Percentiles rank a stretch among this genome's conserved stretches.
Conservation (phyloP, 1,140 invertebrate species). For the Oryctes rhinoceros region DNA sequence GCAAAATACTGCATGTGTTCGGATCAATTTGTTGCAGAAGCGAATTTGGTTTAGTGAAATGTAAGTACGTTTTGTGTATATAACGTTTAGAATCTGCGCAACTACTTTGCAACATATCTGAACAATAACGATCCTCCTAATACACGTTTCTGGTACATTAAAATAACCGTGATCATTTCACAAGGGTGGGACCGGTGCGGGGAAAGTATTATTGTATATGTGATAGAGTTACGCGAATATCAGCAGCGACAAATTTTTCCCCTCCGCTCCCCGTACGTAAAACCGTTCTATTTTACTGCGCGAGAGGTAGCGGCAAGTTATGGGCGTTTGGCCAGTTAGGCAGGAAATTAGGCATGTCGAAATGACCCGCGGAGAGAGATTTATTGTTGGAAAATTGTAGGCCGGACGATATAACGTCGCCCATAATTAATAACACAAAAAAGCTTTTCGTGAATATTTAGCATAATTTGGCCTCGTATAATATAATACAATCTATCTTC, state of each 20-base stretch:
- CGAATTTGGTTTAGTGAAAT: background rate
- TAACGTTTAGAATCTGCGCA: too few relatives aligned
- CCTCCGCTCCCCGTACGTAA: too few relatives aligned
- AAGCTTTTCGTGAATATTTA: background rate
- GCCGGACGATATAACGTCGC: background rate
- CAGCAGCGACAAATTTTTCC: too few relatives aligned
- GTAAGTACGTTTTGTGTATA: too few relatives aligned
- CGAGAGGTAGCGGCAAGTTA: background rate
- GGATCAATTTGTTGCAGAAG: background rate
- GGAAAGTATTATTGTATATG: too few relatives aligned
- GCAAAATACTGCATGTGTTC: background rate
- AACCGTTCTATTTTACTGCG: background rate
- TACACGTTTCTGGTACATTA: too few relatives aligned
- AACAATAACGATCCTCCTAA: too few relatives aligned
- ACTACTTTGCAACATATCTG: too few relatives aligned
- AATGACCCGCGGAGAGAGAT: background rate
- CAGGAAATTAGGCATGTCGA: constrained; percentile 13
- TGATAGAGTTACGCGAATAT: too few relatives aligned
- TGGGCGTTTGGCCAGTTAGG: background rate
- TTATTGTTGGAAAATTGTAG: background rate
- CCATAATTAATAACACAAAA: background rate
- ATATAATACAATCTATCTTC: too few relatives aligned
- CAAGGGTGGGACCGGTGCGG: too few relatives aligned
- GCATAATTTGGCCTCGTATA: background rate
- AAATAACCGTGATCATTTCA: too few relatives aligned